Evolutionary conservation across 2,797 vertebrate species (phyloP).

Genomic region (Muscicapa comitata): DNA sequence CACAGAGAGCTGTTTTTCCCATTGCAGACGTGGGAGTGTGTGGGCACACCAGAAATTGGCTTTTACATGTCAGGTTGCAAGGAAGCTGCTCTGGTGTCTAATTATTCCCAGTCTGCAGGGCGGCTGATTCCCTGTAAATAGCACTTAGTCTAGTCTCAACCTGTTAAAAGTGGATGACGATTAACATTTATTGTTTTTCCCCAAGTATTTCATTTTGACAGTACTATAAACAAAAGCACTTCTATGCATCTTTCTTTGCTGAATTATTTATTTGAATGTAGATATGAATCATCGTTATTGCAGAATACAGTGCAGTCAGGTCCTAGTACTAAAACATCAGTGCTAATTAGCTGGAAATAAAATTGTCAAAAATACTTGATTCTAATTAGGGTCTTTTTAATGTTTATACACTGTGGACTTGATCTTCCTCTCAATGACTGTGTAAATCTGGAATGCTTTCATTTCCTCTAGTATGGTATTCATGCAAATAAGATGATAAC

Average conservation of each 20-base stretch:
- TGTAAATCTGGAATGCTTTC: conserved; percentile 26
- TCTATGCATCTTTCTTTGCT: conserved; percentile 16
- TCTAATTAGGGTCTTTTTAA: conserved; percentile 52
- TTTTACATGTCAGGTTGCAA: neutral
- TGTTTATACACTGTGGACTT: conserved; percentile 5
- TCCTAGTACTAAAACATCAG: conserved; percentile 29
- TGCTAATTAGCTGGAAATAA: conserved; percentile 69
- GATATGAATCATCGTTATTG: conserved; percentile 36
- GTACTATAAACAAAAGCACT: conserved; percentile 33
- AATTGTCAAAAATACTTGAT: conserved; percentile 61
- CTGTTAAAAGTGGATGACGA: neutral
- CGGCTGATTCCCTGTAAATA: neutral
- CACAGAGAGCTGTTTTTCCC: fast-evolving
- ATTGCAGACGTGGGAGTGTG: fast-evolving
- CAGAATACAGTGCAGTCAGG: neutral
- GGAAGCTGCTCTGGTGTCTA: neutral
- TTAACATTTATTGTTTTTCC: neutral
- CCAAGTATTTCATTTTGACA: neutral
- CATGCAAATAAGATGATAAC: neutral
- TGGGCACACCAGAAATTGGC: neutral
- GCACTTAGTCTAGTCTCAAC: neutral
- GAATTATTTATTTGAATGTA: conserved; percentile 59
- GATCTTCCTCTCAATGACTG: neutral
- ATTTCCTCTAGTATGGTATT: neutral
- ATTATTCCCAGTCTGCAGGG: neutral